These are phyloP conservation scores for Arctopsyche grandis DNA, from an alignment of 1,140 invertebrate species.

Conservation along the genomic window DNA sequence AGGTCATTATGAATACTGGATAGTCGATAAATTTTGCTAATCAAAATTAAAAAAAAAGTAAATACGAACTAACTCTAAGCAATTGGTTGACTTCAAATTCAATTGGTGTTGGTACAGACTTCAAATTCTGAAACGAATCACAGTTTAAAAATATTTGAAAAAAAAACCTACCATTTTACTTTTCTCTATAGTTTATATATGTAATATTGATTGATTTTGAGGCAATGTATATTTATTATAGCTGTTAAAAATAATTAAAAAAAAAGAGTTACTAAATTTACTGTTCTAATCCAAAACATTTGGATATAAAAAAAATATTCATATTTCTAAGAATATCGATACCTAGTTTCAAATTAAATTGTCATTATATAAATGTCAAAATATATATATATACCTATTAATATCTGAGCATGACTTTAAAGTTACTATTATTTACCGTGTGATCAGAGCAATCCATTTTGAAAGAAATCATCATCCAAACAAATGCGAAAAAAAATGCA, in stretches of 20 bases:
- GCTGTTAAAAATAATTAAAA: background rate
- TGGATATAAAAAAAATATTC: conserved; percentile 34
- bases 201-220: background rate
- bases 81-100: no score
- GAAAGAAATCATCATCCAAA: no score
- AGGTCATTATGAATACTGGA: background rate
- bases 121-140: no score
- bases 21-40: no score
- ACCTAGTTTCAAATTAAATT: no score
- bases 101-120: no score
- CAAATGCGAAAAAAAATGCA: no score
- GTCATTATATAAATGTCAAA: no score
- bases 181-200: background rate
- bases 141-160: no score
- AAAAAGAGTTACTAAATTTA: conserved; percentile 25
- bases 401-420: background rate
- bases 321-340: background rate
- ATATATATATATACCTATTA: no score
- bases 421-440: background rate
- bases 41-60: background rate
- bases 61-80: background rate
- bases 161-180: background rate
- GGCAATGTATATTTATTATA: no score
- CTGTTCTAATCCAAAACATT: conserved; percentile 13
- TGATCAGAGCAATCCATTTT: background rate